Percentiles rank a stretch among this genome's conserved stretches.
Evolutionary conservation across 2,888 invertebrate species (phyloP).

Genomic region (Netelia inedita): DNA sequence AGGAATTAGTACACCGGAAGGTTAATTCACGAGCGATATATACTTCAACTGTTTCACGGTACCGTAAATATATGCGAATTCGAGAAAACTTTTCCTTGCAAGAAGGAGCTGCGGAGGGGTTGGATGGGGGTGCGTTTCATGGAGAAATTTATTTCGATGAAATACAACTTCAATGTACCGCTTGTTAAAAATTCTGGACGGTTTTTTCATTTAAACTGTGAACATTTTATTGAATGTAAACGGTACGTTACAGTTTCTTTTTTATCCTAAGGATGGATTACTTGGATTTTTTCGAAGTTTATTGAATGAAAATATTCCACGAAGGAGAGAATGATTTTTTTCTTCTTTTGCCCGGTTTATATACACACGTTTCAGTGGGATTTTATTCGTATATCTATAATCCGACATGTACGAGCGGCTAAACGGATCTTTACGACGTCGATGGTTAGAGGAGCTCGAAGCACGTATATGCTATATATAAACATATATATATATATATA

Average conservation of each 20-base stretch:
- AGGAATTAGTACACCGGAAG: conserved; percentile 72
- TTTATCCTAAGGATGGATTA: neutral
- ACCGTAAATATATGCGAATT: conserved; percentile 4
- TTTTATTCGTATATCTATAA: conserved; percentile 63
- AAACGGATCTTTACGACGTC: conserved; percentile 72
- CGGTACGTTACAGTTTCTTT: neutral
- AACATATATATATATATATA: conserved; percentile 27
- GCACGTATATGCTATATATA: conserved; percentile 21
- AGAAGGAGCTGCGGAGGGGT: neutral
- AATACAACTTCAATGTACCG: neutral
- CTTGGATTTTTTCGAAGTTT: neutral
- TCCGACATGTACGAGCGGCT: conserved; percentile 68
- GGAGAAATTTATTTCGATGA: conserved; percentile 20
- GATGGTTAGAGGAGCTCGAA: conserved; percentile 54
- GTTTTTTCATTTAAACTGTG: neutral
- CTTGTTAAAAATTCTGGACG: neutral
- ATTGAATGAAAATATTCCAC: conserved; percentile 21
- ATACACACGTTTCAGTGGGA: conserved; percentile 34
- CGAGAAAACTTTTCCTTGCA: neutral
- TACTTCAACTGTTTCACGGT: conserved; percentile 5
- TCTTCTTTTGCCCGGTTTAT: conserved; percentile 33
- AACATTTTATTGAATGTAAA: neutral
- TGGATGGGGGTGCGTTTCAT: neutral
- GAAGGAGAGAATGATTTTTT: conserved; percentile 16
- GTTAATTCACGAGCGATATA: conserved; percentile 59